Evolutionary conservation across 1,140 invertebrate species (phyloP), one percentile per base, ranked within the genome.

Genomic region (Ips typographus): DNA sequence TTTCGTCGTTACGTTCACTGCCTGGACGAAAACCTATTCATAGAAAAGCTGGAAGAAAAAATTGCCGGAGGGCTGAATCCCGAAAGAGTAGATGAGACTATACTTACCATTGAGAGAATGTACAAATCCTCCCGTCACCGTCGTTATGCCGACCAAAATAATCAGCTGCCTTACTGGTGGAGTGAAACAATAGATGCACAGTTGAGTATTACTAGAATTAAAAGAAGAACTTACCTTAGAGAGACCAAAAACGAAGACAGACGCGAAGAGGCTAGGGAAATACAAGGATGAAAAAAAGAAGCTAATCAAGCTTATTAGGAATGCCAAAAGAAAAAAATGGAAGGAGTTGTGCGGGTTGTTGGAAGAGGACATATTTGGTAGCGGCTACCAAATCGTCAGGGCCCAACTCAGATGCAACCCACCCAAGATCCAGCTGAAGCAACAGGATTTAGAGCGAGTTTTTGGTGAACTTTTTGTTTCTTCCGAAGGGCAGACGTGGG

Each of bases 141-240:
- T 38, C 53, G 8, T 4, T 37, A 37, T 7, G 2, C 53, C 8
- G 37, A 3, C 53, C 8, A 37, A 0, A 37, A 56, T 1, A 6
- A 6, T 4, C 8, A 56, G 3, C 53, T 56, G 8, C 53, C 53
- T 6, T 56, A 56, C 53, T 56, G 53, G 53, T 56, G 53, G 53
- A 56, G 8, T 6, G 53, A 56, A 56, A 37, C 8, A 7, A 56
- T 56, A 2, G 8, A 56, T 6, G 37, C 2, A 3, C 8, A 56
- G 37, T 7, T 56, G 1, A 37, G 6, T n/a, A 56, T n/a, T 6
- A 56, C 53, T n/a, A 56, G 53, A 56, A 7, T 38, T 22, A 4
- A 1, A 56, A 56, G 53, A 37, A 56, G 53, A 56, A 3, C 53
- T 22, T 56, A 56, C 37, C 53, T 56, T 6, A 56, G 53, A 37